A percentile compares a stretch with the other conserved stretches of the same genome.
Evolutionary conservation across 1,140 invertebrate genomes (phyloP).

Genomic region (Eupeodes corollae): DNA sequence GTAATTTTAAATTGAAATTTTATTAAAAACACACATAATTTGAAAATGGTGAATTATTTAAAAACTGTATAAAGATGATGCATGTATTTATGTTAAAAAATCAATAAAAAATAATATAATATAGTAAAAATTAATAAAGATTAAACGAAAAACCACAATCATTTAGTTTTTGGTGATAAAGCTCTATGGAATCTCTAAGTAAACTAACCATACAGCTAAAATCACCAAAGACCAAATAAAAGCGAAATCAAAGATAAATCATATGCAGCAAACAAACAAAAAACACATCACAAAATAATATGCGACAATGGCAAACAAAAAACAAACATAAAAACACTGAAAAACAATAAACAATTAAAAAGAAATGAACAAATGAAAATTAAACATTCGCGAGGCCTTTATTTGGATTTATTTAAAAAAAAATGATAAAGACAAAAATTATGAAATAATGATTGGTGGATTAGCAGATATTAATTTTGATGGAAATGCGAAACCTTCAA

Average conservation of each 20-base stretch:
- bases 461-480: no score
- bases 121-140: slow-evolving; percentile 6
- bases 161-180: slow-evolving; percentile 39
- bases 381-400: no score
- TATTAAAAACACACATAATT: background rate
- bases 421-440: background rate
- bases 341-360: background rate
- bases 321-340: background rate
- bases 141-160: slow-evolving; percentile 27
- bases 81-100: background rate
- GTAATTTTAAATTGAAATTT: background rate
- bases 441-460: background rate
- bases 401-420: background rate
- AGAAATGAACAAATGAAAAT: background rate
- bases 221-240: slow-evolving; percentile 39
- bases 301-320: slow-evolving; percentile 1
- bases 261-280: slow-evolving; percentile 9
- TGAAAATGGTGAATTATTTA: no score
- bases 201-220: slow-evolving; percentile 36
- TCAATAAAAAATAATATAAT: background rate
- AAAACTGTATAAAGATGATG: no score
- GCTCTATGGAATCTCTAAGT: slow-evolving; percentile 29
- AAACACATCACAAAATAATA: background rate
- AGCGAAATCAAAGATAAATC: slow-evolving; percentile 18
- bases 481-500: slow-evolving; percentile 28